Evolutionary conservation across 1,140 invertebrate species (phyloP), one percentile per base, ranked within the genome.

Genomic region (Apis laboriosa): DNA sequence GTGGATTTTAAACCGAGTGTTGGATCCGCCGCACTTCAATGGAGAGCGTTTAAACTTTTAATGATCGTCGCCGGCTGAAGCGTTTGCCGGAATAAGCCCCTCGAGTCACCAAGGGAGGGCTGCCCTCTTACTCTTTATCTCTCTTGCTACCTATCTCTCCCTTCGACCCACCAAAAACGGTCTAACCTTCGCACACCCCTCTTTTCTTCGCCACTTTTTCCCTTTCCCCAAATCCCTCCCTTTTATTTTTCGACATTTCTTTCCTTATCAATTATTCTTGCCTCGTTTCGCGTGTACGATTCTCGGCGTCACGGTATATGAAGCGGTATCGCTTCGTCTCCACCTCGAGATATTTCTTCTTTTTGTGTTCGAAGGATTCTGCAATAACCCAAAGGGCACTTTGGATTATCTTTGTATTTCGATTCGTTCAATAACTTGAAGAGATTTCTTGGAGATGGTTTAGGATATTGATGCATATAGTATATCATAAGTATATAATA

Each of bases 21-120:
- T 77, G 88, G 88, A 91, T 92, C 85, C 86, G 85, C 77, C 85
- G 90, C 81, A 84, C 88, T 87, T 92, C 86, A 92, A 92, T 92
- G 72, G 86, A 83, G 86, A 77, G 88, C 92, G 89, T 90, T 92
- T 92, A 92, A 92, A 93, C 87, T 93, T 93, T 93, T 92, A 93
- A 92, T 92, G 91, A 92, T 90, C 91, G 87, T 90, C 88, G 91
- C 86, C 87, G 85, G 87, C 75, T 90, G 83, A 90, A 92, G 86
- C 89, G 86, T 73, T 86, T 88, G 82, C 72, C 80, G 86, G 90
- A 88, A 92, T 92, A 90, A 91, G 85, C 90, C 90, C 86, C 85
- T 89, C 86, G 87, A 86, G 88, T 89, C 84, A 81, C 80, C 43
- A 7, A 43, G 80, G 80, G 51, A 83, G 58, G n/a, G 51, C 19